Conservation (phyloP, 2,888 invertebrate species). For the Lasioglossum marginatum region DNA sequence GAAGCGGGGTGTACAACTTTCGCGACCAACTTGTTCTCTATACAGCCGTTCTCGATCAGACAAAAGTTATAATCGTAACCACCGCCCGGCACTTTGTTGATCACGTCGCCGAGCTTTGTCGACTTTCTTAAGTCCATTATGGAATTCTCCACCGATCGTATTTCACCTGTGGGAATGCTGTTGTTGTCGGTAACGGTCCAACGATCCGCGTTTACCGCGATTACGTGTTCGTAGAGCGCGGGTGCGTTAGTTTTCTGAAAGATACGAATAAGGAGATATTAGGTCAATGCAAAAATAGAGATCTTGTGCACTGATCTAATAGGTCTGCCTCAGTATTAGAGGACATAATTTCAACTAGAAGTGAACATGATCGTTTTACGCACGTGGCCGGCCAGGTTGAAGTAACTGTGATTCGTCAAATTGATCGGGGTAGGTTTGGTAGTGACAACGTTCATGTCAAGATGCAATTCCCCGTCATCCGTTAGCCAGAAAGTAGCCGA, state of each 20-base stretch:
- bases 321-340: no score
- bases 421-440: constrained; percentile 94
- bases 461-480: constrained; percentile 90
- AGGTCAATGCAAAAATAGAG: neutral
- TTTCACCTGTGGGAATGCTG: constrained; percentile 91
- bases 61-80: constrained; percentile 95
- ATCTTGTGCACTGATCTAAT: neutral
- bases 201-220: constrained; percentile 91
- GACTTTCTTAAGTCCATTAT: constrained; percentile 90
- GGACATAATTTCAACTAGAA: neutral
- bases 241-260: constrained; percentile 87
- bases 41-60: constrained; percentile 80
- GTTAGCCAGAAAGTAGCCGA: constrained; percentile 90
- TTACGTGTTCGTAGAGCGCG: constrained; percentile 89
- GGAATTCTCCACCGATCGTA: constrained; percentile 89
- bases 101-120: constrained; percentile 88
- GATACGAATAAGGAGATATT: neutral
- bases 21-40: constrained; percentile 87
- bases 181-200: constrained; percentile 90
- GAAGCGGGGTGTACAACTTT: constrained; percentile 88
- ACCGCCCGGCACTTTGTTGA: constrained; percentile 88
- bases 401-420: constrained; percentile 95
- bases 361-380: constrained; percentile 71
- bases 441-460: constrained; percentile 91
- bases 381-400: constrained; percentile 97